Conservation (phyloP, 2,113 vertebrate species). For the Dipodomys stephensi region DNA sequence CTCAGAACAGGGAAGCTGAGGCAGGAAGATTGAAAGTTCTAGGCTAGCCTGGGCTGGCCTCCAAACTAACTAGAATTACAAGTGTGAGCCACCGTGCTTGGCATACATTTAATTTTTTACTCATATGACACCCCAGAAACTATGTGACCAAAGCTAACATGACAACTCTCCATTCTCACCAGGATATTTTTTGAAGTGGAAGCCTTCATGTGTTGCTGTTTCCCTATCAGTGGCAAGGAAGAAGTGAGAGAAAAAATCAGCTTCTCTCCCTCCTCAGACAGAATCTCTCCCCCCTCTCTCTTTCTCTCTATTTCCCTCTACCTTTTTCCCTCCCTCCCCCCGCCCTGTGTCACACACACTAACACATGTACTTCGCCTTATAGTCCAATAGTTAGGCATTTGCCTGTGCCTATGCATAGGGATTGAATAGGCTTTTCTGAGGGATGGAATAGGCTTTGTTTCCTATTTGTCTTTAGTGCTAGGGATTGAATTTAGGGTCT, state of each 20-base stretch:
- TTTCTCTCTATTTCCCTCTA: no score
- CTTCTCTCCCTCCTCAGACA: not conserved
- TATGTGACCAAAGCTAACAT: not conserved
- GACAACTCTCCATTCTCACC: not conserved
- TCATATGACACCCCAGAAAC: not conserved
- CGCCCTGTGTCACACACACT: no score
- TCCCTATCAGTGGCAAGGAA: not conserved
- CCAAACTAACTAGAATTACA: no score
- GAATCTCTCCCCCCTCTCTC: no score
- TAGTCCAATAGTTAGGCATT: not conserved
- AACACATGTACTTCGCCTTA: not conserved
- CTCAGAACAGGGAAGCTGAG: not conserved
- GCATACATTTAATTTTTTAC: not conserved
- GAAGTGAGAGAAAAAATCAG: not conserved
- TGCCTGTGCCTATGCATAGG: not conserved
- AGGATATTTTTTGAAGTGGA: not conserved
- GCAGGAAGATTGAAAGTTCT: not conserved
- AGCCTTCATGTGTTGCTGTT: conserved; percentile 19
- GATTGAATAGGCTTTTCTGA: not conserved
- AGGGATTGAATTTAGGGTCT: not conserved
- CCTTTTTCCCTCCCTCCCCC: no score
- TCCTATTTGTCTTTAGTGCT: not conserved
- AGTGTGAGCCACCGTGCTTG: no score
- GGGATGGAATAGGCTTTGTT: not conserved
- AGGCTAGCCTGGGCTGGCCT: not conserved